Base-by-base conservation (phyloP, 2,888 invertebrate species). In the Macrosoma leucophasiata region DNA sequence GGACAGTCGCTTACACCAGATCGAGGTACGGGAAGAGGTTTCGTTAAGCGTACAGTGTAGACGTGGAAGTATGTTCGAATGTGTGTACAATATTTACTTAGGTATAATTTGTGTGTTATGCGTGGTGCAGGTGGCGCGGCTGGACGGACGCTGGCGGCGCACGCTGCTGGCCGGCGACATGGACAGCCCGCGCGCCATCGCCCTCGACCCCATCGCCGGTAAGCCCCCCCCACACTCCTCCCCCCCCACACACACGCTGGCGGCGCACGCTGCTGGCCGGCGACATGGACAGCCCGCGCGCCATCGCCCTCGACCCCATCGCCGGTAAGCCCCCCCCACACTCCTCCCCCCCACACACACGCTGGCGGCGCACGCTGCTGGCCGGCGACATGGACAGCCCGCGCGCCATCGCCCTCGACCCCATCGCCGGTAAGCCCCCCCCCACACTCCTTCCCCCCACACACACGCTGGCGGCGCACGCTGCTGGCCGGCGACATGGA, bases 301-400 rank as follows among this genome's bases (percentile, higher is more conserved):
- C 94, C 12, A 89, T 95, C 42, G 93, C 93, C 0, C 69, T 93
- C 10, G 95, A 95, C 78, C 94, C 95, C 66, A 91, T 48, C 85
- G 88, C 61, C 90, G 95, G 76, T 89, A 77, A 57, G 72, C n/a
- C n/a, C n/a, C n/a, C n/a, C n/a, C n/a, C n/a, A n/a, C n/a, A n/a
- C n/a, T n/a, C n/a, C n/a, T n/a, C n/a, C n/a, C n/a, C n/a, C n/a
- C n/a, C n/a, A n/a, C n/a, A n/a, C n/a, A n/a, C n/a, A n/a, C n/a
- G n/a, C n/a, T n/a, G n/a, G n/a, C 82, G 95, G 4, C 87, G 93
- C 41, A 94, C 94, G 3, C 75, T 95, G 6, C 85, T 95, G 19
- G 91, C 92, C 6, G 91, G 91, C 1, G 91, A 91, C 55, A 93
- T 95, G 91, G 92, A 92, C 61, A 92, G 91, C 48, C 94, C 95